A percentile compares a stretch with the other conserved stretches of the same genome.
Conservation (phyloP, 2,113 vertebrate species). For the Baryphthengus martii region DNA sequence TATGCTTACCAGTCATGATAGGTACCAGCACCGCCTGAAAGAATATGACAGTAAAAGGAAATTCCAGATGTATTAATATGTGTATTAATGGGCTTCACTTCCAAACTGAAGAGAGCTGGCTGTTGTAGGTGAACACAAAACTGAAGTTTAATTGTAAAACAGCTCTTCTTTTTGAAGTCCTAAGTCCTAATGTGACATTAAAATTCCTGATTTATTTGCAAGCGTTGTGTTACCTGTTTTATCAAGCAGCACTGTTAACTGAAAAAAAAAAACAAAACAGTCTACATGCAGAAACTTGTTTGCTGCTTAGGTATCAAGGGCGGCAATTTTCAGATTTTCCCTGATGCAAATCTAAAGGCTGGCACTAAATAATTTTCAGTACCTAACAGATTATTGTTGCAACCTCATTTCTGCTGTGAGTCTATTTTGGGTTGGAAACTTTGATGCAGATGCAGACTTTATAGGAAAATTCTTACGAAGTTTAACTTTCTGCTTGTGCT, state of each 20-base stretch:
- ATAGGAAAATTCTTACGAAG: neutral
- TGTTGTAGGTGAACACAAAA: neutral
- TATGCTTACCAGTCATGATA: no score
- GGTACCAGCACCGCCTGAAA: neutral
- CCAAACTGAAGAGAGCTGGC: neutral
- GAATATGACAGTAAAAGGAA: neutral
- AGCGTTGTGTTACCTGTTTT: neutral
- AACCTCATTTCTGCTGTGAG: neutral
- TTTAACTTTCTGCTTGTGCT: neutral
- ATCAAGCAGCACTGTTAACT: neutral
- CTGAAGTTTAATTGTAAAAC: neutral
- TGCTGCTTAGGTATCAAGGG: neutral
- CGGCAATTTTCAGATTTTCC: neutral
- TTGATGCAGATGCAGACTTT: neutral
- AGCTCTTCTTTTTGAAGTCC: neutral
- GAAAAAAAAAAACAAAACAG: neutral
- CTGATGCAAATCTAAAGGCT: neutral
- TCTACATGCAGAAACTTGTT: neutral
- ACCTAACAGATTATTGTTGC: neutral
- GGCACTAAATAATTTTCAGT: neutral
- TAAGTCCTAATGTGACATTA: neutral
- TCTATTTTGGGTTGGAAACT: neutral
- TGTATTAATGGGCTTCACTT: neutral
- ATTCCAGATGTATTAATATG: neutral
- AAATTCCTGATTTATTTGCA: neutral